A percentile compares a stretch with the other conserved stretches of the same genome.
Conservation (phyloP, 2,113 vertebrate species). For the Cyprinodon brontotheroides region DNA sequence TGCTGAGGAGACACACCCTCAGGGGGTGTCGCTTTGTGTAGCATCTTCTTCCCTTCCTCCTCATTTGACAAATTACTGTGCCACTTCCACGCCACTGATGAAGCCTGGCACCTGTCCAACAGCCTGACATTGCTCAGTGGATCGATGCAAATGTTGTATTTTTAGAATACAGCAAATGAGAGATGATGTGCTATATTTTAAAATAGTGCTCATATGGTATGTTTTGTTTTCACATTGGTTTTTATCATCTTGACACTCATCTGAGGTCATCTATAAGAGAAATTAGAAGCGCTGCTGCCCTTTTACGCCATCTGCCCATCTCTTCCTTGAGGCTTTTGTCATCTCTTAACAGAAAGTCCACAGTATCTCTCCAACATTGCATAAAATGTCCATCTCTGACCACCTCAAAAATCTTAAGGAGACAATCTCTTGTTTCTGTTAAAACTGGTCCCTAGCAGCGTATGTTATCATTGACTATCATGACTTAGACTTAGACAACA, state of each 20-base stretch:
- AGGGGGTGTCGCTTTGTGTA: constrained; percentile 43
- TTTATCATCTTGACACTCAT: constrained; percentile 34
- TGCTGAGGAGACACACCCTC: constrained; percentile 59
- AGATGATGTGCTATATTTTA: not conserved
- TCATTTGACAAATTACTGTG: constrained; percentile 76
- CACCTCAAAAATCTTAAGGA: constrained; percentile 18
- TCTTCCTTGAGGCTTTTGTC: constrained; percentile 20
- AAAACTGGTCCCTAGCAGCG: too few relatives aligned
- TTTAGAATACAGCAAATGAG: not conserved
- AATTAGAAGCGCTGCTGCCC: constrained; percentile 37
- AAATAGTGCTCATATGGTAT: constrained; percentile 64
- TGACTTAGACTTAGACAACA: too few relatives aligned
- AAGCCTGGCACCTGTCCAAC: constrained; percentile 78
- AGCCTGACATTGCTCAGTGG: constrained; percentile 30
- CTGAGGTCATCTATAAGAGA: constrained; percentile 36
- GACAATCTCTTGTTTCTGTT: too few relatives aligned
- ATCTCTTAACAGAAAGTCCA: constrained; percentile 17
- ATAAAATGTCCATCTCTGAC: constrained; percentile 13
- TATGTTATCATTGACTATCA: too few relatives aligned
- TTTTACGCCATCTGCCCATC: constrained; percentile 51
- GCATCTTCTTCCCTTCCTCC: constrained; percentile 60
- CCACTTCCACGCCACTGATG: constrained; percentile 71
- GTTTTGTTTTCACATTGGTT: constrained; percentile 45
- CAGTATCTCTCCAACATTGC: not conserved
- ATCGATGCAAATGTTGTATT: constrained; percentile 38